Evolutionary conservation across 2,113 vertebrate genomes (phyloP).

Genomic region (Melospiza melodia): DNA sequence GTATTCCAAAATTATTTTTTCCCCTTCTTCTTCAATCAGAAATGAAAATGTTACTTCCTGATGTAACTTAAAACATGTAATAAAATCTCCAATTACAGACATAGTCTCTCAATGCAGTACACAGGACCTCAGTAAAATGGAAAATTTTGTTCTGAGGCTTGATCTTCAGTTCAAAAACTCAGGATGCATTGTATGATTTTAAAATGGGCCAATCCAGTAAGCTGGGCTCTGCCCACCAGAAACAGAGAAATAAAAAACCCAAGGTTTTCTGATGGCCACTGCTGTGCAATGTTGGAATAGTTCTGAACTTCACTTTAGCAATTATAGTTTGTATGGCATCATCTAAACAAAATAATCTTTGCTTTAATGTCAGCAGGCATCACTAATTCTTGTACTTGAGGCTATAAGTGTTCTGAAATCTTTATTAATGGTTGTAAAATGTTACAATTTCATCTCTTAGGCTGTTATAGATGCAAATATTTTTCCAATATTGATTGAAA

Average conservation of each 20-base stretch:
- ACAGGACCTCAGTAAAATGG: not conserved
- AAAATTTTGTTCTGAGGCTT: not conserved
- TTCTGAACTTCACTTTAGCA: not conserved
- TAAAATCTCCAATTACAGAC: not conserved
- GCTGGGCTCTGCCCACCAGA: not conserved
- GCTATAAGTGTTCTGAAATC: not conserved
- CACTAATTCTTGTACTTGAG: not conserved
- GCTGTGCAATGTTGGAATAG: not conserved
- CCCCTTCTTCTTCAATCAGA: not conserved
- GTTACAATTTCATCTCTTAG: conserved; percentile 60
- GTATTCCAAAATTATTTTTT: not conserved
- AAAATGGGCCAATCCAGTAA: not conserved
- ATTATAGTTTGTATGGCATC: not conserved
- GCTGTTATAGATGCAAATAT: conserved; percentile 92
- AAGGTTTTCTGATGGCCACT: not conserved
- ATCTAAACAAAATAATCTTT: not conserved
- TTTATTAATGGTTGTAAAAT: not conserved
- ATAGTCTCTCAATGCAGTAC: not conserved
- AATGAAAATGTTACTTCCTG: not conserved
- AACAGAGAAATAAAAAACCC: not conserved
- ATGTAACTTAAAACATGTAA: not conserved
- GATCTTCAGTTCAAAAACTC: not conserved
- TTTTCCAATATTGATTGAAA: conserved; percentile 90
- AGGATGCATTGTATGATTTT: not conserved
- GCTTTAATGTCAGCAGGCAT: not conserved